These are phyloP conservation scores for Planiliza haematocheilus DNA, from an alignment of 2,113 vertebrate species.

Conservation along the genomic window DNA sequence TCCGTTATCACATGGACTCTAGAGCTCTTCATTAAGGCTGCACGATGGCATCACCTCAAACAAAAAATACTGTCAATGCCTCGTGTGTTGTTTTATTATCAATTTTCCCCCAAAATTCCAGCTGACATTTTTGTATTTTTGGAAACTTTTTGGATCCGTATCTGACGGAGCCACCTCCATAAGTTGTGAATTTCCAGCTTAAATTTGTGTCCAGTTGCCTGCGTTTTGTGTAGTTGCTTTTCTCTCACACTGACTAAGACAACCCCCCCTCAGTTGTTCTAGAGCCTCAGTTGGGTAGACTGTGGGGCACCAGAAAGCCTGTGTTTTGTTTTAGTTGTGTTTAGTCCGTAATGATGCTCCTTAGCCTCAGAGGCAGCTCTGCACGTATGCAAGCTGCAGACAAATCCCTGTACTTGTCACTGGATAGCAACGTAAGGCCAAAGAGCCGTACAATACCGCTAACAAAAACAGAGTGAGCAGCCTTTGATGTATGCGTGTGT, in stretches of 20 bases:
- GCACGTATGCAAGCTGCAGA: constrained; percentile 44
- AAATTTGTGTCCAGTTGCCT: no score
- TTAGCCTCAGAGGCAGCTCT: constrained; percentile 52
- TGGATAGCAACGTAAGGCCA: constrained; percentile 9
- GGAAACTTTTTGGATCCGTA: no score
- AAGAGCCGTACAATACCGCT: constrained; percentile 18
- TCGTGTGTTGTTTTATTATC: no score
- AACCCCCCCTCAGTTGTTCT: constrained; percentile 26
- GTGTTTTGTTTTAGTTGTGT: constrained; percentile 69
- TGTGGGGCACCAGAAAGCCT: constrained; percentile 71
- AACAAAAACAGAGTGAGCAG: constrained; percentile 30
- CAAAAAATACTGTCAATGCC: no score
- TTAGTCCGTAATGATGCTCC: constrained; percentile 71
- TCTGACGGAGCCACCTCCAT: no score
- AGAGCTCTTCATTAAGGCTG: no score
- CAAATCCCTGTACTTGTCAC: constrained; percentile 51
- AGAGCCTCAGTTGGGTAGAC: constrained; percentile 56
- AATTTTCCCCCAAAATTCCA: no score
- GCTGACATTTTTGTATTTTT: no score
- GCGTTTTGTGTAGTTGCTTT: constrained; percentile 10
- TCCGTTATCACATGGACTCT: no score
- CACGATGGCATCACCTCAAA: no score
- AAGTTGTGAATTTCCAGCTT: accelerated
- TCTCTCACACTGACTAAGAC: constrained; percentile 19
- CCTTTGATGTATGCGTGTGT: constrained; percentile 18